Conservation (phyloP, 2,113 vertebrate genomes). For the Tylochromis polylepis region DNA sequence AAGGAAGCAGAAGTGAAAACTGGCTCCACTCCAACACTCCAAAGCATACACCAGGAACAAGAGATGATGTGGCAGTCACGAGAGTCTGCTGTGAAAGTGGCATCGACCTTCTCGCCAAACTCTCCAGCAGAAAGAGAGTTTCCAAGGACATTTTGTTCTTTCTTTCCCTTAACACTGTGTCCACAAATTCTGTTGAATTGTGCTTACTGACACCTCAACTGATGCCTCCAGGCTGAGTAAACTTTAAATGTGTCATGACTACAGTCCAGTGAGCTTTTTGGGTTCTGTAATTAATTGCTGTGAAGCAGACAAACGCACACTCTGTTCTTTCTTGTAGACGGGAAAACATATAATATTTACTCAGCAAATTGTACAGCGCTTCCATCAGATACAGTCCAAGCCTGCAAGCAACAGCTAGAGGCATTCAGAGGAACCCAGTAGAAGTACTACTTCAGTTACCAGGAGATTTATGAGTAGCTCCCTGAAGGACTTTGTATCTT, state of each 20-base stretch:
- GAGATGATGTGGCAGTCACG: neutral
- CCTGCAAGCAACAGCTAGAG: neutral
- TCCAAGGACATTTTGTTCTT: neutral
- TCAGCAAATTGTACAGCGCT: neutral
- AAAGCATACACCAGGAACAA: neutral
- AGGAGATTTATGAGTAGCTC: conserved; percentile 91
- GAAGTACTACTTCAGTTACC: conserved; percentile 65
- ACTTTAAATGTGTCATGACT: neutral
- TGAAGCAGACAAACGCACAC: neutral
- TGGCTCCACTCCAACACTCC: neutral
- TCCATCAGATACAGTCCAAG: neutral
- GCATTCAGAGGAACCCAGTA: neutral
- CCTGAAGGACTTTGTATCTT: conserved; percentile 89
- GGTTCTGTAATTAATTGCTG: neutral
- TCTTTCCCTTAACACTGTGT: neutral
- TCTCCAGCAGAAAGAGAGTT: neutral
- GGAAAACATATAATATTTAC: neutral
- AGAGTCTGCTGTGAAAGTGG: neutral
- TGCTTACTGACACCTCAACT: neutral
- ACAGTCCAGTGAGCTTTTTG: neutral
- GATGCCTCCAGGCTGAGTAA: neutral
- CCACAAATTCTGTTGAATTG: neutral
- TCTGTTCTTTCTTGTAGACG: neutral
- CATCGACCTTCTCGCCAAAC: neutral
- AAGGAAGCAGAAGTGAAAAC: neutral